A percentile compares a stretch with the other conserved stretches of the same genome.
Conservation (phyloP, 2,888 invertebrate species). For the Drosophila neonasuta region DNA sequence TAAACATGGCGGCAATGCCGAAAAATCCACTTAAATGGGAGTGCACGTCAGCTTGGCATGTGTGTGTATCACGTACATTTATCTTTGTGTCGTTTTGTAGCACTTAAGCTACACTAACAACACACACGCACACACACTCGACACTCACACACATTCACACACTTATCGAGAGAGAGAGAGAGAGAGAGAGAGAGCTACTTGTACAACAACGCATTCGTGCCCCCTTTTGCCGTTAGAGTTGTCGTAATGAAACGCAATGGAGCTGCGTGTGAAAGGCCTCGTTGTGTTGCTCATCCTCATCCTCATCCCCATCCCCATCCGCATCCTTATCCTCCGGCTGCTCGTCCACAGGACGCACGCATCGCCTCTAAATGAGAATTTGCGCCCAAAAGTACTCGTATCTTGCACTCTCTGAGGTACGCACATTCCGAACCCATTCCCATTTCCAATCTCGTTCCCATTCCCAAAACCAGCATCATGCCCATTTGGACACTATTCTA, state of each 20-base stretch:
- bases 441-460: neutral
- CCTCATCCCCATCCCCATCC: neutral
- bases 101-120: slow-evolving; percentile 72
- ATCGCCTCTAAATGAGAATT: slow-evolving; percentile 45
- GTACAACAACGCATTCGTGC: slow-evolving; percentile 49
- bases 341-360: neutral
- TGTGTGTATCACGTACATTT: slow-evolving; percentile 71
- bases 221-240: slow-evolving; percentile 55
- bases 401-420: slow-evolving; percentile 44
- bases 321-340: neutral
- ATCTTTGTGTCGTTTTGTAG: slow-evolving; percentile 75
- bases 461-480: neutral
- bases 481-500: slow-evolving; percentile 8
- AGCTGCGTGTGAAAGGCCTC: slow-evolving; percentile 63
- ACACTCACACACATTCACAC: slow-evolving; percentile 7
- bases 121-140: slow-evolving; percentile 29
- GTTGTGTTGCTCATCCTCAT: slow-evolving; percentile 42
- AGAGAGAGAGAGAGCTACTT: neutral
- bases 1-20: slow-evolving; percentile 46
- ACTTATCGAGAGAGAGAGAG: slow-evolving; percentile 2
- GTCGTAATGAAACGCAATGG: slow-evolving; percentile 75
- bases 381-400: slow-evolving; percentile 49
- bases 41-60: slow-evolving; percentile 58
- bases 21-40: slow-evolving; percentile 70
- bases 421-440: slow-evolving; percentile 19